These are phyloP conservation scores for Myiothlypis coronata DNA, from an alignment of 2,797 vertebrate genomes.

Conservation along the genomic window DNA sequence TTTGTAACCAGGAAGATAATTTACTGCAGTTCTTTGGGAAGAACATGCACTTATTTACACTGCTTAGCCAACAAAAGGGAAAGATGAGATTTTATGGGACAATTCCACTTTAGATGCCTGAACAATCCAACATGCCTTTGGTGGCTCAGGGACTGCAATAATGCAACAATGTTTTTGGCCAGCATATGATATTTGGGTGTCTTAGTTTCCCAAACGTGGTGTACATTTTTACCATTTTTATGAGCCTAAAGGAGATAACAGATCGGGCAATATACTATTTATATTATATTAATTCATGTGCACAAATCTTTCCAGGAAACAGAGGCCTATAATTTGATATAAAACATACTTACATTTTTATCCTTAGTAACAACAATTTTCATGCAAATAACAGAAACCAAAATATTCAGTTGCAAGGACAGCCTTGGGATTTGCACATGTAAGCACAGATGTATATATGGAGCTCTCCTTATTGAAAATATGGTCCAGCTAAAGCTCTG, in stretches of 20 bases:
- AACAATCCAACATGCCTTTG: neutral
- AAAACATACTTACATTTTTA: neutral
- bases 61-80: neutral
- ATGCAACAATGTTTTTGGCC: neutral
- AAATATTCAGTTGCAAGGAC: neutral
- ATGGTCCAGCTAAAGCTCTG: neutral
- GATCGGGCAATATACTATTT: neutral
- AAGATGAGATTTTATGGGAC: neutral
- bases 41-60: rapidly evolving
- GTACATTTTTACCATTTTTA: neutral
- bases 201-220: neutral
- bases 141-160: neutral
- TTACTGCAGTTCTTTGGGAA: neutral
- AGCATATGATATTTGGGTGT: neutral
- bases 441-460: neutral
- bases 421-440: neutral
- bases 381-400: neutral
- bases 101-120: neutral
- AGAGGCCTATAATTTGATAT: neutral
- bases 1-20: neutral
- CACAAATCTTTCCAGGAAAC: neutral
- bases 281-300: neutral
- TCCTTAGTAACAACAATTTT: neutral
- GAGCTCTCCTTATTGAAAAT: neutral
- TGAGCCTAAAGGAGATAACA: neutral